These are phyloP conservation scores for Drosophila auraria DNA, from an alignment of 1,140 invertebrate species.

Conservation along the genomic window DNA sequence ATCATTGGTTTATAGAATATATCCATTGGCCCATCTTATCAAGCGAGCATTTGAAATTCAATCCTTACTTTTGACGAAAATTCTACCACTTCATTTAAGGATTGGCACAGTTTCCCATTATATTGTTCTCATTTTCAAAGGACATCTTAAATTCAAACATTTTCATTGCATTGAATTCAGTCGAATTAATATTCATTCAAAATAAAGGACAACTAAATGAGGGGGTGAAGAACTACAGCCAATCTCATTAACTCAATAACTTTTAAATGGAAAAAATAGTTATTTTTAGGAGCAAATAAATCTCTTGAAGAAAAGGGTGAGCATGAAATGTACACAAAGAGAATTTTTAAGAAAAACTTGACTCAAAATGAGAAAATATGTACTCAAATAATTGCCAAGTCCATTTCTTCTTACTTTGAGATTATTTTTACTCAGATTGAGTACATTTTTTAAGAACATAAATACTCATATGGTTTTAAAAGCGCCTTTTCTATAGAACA, in stretches of 20 bases:
- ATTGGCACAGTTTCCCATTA: constrained; percentile 46
- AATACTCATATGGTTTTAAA: too few species aligned
- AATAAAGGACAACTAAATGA: constrained; percentile 20
- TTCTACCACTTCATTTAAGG: constrained; percentile 3
- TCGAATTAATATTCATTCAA: constrained; percentile 9
- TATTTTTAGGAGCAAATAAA: background rate
- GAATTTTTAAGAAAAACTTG: too few species aligned
- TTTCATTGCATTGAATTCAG: constrained; percentile 48
- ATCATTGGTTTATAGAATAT: constrained; percentile 38
- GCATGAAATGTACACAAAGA: background rate
- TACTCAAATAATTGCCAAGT: too few species aligned
- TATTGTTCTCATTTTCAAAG: constrained; percentile 16
- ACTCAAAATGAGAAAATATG: too few species aligned
- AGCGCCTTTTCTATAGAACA: too few species aligned
- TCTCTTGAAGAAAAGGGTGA: background rate
- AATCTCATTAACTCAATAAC: background rate
- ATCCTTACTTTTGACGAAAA: constrained; percentile 8
- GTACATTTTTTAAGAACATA: too few species aligned
- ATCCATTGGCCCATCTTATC: constrained; percentile 27
- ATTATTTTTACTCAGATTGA: too few species aligned
- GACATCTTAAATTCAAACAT: constrained; percentile 54
- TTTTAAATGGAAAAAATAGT: too few species aligned
- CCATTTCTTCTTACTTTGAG: too few species aligned
- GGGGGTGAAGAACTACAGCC: constrained; percentile 21
- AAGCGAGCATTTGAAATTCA: constrained; percentile 62